Base-by-base conservation (phyloP, 2,888 invertebrate species). In the Andrena marginata region DNA sequence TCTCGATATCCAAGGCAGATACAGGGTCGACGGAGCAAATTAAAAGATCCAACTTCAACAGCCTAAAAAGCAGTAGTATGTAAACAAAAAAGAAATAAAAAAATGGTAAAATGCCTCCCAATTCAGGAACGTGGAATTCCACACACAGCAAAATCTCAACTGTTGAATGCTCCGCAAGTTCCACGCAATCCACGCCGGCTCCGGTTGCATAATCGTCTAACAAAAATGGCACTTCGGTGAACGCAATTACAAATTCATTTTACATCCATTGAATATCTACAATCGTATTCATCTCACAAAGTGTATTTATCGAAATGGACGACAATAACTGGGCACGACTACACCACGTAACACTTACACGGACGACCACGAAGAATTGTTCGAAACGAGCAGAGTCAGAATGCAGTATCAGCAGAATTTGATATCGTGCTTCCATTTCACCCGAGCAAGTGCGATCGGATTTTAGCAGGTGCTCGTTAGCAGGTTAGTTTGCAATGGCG, bases 401-500 rank as follows among this genome's bases (percentile, higher is more conserved):
- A 8, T 16, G 26, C 1, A 59, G 26, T 23, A 26, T 26, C 23
- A 26, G 13, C 16, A 26, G 29, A 59, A 49, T 51, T 26, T 3
- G 16, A 29, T 8, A 3, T 13, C n/a, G 8, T 13, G 1, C 10
- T 10, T 64, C 26, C 35, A 64, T 49, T 33, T 49, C 33, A 5
- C 33, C 31, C 49, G 77, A 48, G 33, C 8, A 35, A 35, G 33
- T 49, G 33, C 10, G 26, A 33, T 42, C 54, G 56, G 26, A 49
- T 49, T 62, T 54, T 26, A 63, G 49, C 31, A 62, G 31, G 62
- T 42, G 49, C 20, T 42, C 8, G n/a, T 73, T 79, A 72, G 7
- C 8, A 5, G 1, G n/a, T 20, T 29, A 49, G 13, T 26, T 67
- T 13, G 23, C 16, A 26, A 23, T 42, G 48, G 10, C 2, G 26